Evolutionary conservation across 2,797 vertebrate species (phyloP).

Genomic region (Cephalopachus bancanus): DNA sequence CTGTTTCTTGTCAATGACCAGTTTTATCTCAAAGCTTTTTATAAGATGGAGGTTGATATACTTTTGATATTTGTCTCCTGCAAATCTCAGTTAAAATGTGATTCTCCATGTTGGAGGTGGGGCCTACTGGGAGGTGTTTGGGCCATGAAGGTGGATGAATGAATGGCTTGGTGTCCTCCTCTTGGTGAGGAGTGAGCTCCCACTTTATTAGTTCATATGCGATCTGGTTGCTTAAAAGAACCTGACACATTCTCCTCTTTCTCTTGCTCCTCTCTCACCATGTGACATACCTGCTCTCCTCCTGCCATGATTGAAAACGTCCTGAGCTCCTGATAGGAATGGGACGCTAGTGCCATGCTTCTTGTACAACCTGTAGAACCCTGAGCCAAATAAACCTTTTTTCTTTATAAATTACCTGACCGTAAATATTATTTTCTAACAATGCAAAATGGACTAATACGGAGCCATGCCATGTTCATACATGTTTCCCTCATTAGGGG

Average conservation of each 20-base stretch:
- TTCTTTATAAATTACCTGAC: not conserved
- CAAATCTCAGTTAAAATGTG: not conserved
- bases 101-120: not conserved
- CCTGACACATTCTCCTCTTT: not conserved
- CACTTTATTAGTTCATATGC: not conserved
- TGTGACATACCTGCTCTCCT: not conserved
- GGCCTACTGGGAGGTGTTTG: not conserved
- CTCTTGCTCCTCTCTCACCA: not conserved
- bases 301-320: fast-evolving
- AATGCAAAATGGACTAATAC: not conserved
- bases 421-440: not conserved
- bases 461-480: not conserved
- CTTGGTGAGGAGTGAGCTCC: not conserved
- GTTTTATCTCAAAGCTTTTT: not conserved
- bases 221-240: not conserved
- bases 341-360: not conserved
- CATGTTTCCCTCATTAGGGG: not conserved
- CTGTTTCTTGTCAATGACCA: not conserved
- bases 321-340: not conserved
- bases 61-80: not conserved
- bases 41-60: not conserved
- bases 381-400: not conserved
- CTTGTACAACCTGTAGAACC: not conserved
- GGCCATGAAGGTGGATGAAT: not conserved
- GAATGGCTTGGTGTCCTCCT: not conserved